These are phyloP conservation scores for Herpetotheres cachinnans DNA, from an alignment of 2,113 vertebrate genomes.

Conservation along the genomic window DNA sequence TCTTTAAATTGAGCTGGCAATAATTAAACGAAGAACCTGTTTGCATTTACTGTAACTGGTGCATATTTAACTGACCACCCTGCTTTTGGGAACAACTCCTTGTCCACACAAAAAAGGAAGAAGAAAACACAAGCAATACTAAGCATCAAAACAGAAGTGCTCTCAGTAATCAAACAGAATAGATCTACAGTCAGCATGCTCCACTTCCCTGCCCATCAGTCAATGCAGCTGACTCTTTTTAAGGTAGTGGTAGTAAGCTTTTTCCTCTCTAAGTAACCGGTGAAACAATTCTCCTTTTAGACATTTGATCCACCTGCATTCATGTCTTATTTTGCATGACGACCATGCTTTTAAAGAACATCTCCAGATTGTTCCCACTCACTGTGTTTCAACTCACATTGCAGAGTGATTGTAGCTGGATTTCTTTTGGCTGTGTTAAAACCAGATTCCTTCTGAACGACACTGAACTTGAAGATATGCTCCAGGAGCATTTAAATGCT, in stretches of 20 bases:
- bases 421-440: not conserved
- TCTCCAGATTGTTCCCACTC: not conserved
- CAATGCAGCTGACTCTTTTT: not conserved
- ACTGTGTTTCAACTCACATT: not conserved
- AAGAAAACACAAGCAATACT: not conserved
- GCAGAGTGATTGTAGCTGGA: not conserved
- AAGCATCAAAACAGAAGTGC: not conserved
- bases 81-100: not conserved
- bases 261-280: not conserved
- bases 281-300: not conserved
- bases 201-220: not conserved
- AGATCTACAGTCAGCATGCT: not conserved
- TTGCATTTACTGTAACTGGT: constrained; percentile 15
- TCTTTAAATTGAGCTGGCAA: not conserved
- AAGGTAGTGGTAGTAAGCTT: not conserved
- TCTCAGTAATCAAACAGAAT: not conserved
- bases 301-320: not conserved
- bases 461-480: not conserved
- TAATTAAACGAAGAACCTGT: not conserved
- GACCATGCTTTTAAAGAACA: not conserved
- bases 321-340: not conserved
- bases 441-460: not conserved
- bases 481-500: not conserved
- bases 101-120: not conserved
- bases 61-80: not conserved